Base-by-base conservation (phyloP, 2,113 vertebrate species). In the Seriola aureovittata region DNA sequence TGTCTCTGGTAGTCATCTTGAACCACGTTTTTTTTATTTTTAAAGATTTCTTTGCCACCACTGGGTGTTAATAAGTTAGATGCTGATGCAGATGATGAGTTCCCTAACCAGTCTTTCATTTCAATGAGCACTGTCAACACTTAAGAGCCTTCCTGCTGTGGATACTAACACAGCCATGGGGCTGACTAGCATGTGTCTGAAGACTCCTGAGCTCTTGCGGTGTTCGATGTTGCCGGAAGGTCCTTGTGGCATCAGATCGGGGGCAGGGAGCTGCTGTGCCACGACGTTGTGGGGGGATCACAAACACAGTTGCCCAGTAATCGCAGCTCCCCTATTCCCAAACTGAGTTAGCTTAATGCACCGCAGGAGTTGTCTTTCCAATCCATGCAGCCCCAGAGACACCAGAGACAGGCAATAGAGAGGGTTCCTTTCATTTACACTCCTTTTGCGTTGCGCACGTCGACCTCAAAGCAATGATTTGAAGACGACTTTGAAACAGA, bases 321-420 rank as follows among this genome's bases (percentile, higher is more conserved):
- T 80, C 44, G 2, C 57, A 62, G 38, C 62, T 85, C 86, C 75
- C 71, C 10, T 64, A 65, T 80, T 92, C 87, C 86, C 89, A 92
- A 92, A 94, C 70, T 46, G 48, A 62, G 68, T 95, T 92, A 91
- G 55, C 50, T 66, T 81, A 84, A 85, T 82, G 86, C 71, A 48
- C 84, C 40, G 14, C 63, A 57, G 62, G 88, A 85, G 84, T 85
- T 81, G 84, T 75, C 50, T 80, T 88, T 86, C 59, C 71, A 77
- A 82, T 72, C 32, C 46, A 34, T 52, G 69, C 79, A 52, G 48
- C 74, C 75, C 40, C 34, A 38, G 58, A 84, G 84, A 83, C 65
- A 48, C 59, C 58, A 57, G 36, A 10, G 55, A 76, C n/a, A 13
- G n/a, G n/a, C 55, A 68, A 62, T 40, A 46, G 21, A 75, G 46